Conservation (phyloP, 2,888 invertebrate genomes). For the Aspidapion aeneum region DNA sequence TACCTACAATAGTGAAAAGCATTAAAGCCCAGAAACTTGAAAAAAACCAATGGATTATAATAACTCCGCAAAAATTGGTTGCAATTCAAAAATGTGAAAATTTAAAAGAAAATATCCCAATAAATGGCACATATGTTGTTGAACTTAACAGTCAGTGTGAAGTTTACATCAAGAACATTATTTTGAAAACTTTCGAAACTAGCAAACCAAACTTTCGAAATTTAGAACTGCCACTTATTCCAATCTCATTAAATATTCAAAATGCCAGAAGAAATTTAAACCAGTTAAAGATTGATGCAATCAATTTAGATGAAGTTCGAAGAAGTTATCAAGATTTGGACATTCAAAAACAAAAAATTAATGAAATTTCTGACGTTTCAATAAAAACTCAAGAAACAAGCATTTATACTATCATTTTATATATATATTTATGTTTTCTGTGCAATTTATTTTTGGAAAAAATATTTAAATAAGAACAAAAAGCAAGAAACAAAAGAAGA, state of each 20-base stretch:
- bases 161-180: neutral
- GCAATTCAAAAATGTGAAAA: conserved; percentile 13
- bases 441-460: conserved; percentile 1
- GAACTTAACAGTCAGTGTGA: conserved; percentile 8
- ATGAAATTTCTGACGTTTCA: neutral
- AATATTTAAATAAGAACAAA: conserved; percentile 5
- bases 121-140: too few species aligned
- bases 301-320: conserved; percentile 4
- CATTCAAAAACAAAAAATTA: conserved; percentile 1
- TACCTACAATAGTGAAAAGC: neutral
- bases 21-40: conserved; percentile 11
- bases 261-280: neutral
- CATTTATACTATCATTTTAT: conserved; percentile 1
- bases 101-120: conserved; percentile 12
- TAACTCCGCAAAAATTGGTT: neutral
- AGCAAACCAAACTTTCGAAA: neutral
- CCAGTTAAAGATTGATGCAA: neutral
- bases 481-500: neutral
- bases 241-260: neutral
- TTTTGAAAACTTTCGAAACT: conserved; percentile 7
- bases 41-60: conserved; percentile 5
- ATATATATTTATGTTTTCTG: neutral
- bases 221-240: conserved; percentile 1
- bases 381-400: neutral
- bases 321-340: neutral